Evolutionary conservation across 1,140 invertebrate species (phyloP), one percentile per base, ranked within the genome.

Genomic region (Drosophila guanche): DNA sequence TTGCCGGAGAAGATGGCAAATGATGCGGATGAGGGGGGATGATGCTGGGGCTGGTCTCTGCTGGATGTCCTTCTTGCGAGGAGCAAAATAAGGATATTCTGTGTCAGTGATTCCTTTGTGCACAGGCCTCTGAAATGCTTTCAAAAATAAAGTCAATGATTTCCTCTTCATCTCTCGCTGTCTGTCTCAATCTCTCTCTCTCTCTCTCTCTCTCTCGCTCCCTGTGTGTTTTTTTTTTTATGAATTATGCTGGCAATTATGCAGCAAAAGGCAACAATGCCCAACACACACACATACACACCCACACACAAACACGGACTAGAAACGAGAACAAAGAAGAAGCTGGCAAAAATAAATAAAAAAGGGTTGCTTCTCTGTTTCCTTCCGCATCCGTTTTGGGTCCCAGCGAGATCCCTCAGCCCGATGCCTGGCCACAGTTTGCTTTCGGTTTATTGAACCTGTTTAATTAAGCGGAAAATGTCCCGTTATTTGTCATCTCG

Each of bases 241-340:
- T 89, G 84, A 88, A 83, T 88, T 89, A 88, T 88, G 75, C 79
- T 76, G 76, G 83, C 84, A 88, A 88, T 86, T 86, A 86, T 76
- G 74, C 70, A 74, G 55, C 53, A 61, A 59, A 66, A 57, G 59
- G 66, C 69, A 88, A 88, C 74, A 86, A 86, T 74, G 67, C 74
- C 63, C 57, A 52, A 48, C 63, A 74, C 52, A 74, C 63, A 72
- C 48, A 54, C 46, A 60, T 12, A 54, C 23, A 27, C 47, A 51
- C 42, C 48, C 41, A 55, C 51, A 2, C 10, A 4, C 6, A 12
- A 37, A 37, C 16, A 20, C 16, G 1, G 16, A 20, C 0, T 20
- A 20, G 33, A 37, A 37, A 37, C 2, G 33, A 37, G 33, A 12
- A 37, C 10, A 37, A 69, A 41, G 12, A 59, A 68, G 42, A 54